A percentile compares a stretch with the other conserved stretches of the same genome.
Evolutionary conservation across 2,113 vertebrate species (phyloP).

Genomic region (Odontophorus gujanensis): DNA sequence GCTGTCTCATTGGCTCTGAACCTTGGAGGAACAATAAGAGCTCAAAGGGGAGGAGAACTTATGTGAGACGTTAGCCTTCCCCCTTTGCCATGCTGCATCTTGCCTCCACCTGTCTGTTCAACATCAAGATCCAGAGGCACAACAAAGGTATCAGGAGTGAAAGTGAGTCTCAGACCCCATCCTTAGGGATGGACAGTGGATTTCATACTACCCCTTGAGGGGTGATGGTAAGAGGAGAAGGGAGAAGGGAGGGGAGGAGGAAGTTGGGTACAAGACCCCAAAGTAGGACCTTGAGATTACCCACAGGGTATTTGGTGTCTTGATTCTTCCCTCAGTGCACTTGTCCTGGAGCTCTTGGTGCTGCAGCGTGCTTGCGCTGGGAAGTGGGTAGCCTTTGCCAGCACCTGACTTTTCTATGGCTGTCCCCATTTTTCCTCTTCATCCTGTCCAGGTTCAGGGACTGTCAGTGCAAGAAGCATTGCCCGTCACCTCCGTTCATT

Average conservation of each 20-base stretch:
- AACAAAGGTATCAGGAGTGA: not conserved
- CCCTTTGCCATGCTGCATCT: accelerated
- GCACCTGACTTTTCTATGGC: not conserved
- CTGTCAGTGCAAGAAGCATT: not conserved
- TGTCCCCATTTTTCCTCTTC: not conserved
- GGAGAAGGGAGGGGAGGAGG: not conserved
- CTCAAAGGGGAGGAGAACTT: not conserved
- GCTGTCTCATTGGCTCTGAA: too few relatives aligned
- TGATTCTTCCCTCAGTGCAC: not conserved
- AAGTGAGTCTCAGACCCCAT: not conserved
- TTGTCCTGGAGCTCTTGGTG: not conserved
- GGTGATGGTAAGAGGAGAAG: not conserved
- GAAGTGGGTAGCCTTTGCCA: not conserved
- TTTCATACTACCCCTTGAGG: not conserved
- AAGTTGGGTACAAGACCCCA: not conserved
- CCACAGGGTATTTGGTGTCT: not conserved
- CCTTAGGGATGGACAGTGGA: not conserved
- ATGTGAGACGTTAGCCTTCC: not conserved
- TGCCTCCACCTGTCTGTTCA: not conserved
- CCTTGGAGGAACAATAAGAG: too few relatives aligned
- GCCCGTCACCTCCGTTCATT: not conserved
- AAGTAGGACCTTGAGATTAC: not conserved
- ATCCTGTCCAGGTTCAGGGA: not conserved
- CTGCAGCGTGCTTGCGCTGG: not conserved
- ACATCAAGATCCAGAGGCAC: not conserved